Percentiles rank a stretch among this genome's conserved stretches.
Evolutionary conservation across 2,888 invertebrate genomes (phyloP).

Genomic region (Amorpha juglandis): DNA sequence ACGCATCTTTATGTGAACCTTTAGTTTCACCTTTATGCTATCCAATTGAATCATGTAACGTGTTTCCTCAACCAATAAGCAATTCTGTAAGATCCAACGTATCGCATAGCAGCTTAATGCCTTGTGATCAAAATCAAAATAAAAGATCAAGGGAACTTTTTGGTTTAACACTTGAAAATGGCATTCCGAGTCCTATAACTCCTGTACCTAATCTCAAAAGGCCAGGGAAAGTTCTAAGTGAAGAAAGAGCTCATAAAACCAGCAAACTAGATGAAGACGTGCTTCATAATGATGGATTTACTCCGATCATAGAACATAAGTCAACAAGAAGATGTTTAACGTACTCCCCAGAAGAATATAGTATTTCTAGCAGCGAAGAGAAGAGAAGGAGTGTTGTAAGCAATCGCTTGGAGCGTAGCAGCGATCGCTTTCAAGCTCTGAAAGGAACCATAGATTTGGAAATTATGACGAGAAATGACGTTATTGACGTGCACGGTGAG

Average conservation of each 20-base stretch:
- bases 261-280: slow-evolving; percentile 81
- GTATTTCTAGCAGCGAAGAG: slow-evolving; percentile 80
- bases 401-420: slow-evolving; percentile 68
- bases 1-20: slow-evolving; percentile 65
- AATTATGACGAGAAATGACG: slow-evolving; percentile 82
- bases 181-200: slow-evolving; percentile 81
- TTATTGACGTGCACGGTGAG: slow-evolving; percentile 89
- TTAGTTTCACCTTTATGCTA: slow-evolving; percentile 58
- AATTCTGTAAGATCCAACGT: slow-evolving; percentile 65
- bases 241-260: slow-evolving; percentile 76
- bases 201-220: slow-evolving; percentile 72
- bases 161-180: slow-evolving; percentile 75
- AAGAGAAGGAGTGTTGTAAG: slow-evolving; percentile 82
- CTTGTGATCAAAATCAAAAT: slow-evolving; percentile 58
- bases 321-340: slow-evolving; percentile 84
- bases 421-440: slow-evolving; percentile 64
- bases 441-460: slow-evolving; percentile 87
- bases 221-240: slow-evolving; percentile 70
- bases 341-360: slow-evolving; percentile 83
- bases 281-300: slow-evolving; percentile 62
- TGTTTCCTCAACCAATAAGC: slow-evolving; percentile 40
- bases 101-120: slow-evolving; percentile 74
- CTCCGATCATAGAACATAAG: slow-evolving; percentile 77
- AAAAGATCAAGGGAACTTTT: slow-evolving; percentile 69
- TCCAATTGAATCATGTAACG: slow-evolving; percentile 46